A percentile compares a stretch with the other conserved stretches of the same genome.
Conservation (phyloP, 2,888 invertebrate species). For the Hylaea fasciaria region DNA sequence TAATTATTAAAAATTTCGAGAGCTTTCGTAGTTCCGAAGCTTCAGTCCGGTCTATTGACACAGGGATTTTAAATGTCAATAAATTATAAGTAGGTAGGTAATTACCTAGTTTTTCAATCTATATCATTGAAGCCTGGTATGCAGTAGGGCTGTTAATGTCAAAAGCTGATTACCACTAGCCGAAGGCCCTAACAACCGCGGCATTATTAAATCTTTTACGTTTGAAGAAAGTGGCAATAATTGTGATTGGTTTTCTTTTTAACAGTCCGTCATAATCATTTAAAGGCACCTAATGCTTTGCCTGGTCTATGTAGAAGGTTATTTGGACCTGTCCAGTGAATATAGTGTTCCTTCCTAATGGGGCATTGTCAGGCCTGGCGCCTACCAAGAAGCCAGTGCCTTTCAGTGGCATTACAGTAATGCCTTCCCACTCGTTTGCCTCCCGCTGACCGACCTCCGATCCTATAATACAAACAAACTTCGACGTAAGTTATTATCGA, state of each 20-base stretch:
- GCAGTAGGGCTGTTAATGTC: conserved; percentile 5
- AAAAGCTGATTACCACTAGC: conserved; percentile 5
- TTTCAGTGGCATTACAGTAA: conserved; percentile 59
- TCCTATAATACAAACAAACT: conserved; percentile 39
- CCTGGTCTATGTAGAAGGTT: conserved; percentile 34
- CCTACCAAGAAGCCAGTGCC: conserved; percentile 46
- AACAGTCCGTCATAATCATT: conserved; percentile 8
- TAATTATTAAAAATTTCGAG: too few species aligned
- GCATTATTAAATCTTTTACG: conserved; percentile 11
- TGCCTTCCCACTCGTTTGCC: conserved; percentile 54
- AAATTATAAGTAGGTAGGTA: neutral
- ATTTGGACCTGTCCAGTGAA: conserved; percentile 47
- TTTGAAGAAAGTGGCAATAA: conserved; percentile 10
- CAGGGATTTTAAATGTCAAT: too few species aligned
- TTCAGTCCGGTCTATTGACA: too few species aligned
- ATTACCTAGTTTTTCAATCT: conserved; percentile 7
- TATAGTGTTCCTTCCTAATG: conserved; percentile 58
- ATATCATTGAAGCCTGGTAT: neutral
- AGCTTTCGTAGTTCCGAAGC: too few species aligned
- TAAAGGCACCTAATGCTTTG: conserved; percentile 26
- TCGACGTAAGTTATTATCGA: conserved; percentile 31
- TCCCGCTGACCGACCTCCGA: conserved; percentile 51
- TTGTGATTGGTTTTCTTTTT: conserved; percentile 25
- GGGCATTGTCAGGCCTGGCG: conserved; percentile 62
- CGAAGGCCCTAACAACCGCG: neutral